phyloP scores from a whole-genome alignment of 1,140 invertebrate genomes.

The Atta texana region DNA sequence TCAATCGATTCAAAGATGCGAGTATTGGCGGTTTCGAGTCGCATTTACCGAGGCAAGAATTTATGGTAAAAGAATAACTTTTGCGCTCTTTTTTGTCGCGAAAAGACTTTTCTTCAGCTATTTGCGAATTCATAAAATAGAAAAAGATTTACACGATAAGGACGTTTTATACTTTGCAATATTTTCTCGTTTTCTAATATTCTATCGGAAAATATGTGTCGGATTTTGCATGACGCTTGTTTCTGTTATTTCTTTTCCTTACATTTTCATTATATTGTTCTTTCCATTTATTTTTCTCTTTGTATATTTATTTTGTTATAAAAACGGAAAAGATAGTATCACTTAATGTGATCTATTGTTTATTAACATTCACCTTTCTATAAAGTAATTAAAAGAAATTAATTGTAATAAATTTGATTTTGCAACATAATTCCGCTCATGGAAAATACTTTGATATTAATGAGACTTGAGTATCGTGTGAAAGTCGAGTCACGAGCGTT shows the following conservation, averaged over 20 bases:
- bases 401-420: background rate
- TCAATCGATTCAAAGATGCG: background rate
- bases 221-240: background rate
- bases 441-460: background rate
- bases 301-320: background rate
- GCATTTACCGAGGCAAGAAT: background rate
- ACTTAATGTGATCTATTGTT: background rate
- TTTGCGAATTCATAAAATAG: background rate
- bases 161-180: background rate
- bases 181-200: slow-evolving; percentile 1
- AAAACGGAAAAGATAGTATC: background rate
- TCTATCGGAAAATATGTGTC: slow-evolving; percentile 8
- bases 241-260: background rate
- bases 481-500: background rate
- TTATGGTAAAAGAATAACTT: background rate
- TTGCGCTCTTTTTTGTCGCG: background rate
- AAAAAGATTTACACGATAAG: background rate
- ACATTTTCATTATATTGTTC: background rate
- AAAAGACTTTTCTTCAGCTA: background rate
- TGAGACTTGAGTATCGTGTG: background rate
- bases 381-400: background rate
- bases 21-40: background rate
- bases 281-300: background rate
- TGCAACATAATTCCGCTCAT: background rate
- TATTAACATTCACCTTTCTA: background rate